Percentiles rank a stretch among this genome's conserved stretches.
Evolutionary conservation across 2,113 vertebrate species (phyloP).

Genomic region (Peromyscus polionotus): DNA sequence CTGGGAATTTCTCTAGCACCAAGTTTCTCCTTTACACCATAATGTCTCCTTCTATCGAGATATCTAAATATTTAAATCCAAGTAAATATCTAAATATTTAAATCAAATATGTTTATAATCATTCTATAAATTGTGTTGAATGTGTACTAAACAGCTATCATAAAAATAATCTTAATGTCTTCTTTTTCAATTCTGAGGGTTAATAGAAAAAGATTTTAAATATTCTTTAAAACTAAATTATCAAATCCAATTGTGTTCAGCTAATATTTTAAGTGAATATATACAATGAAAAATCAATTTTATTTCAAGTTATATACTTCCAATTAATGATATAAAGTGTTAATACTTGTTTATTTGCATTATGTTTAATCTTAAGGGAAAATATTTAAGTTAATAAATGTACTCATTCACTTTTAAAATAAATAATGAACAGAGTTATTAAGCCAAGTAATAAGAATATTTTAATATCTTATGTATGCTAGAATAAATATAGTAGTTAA

Average conservation of each 20-base stretch:
- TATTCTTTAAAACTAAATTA: neutral
- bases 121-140: too few relatives aligned
- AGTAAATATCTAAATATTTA: too few relatives aligned
- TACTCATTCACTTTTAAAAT: conserved; percentile 30
- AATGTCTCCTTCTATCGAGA: too few relatives aligned
- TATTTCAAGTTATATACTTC: neutral
- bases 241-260: neutral
- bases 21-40: too few relatives aligned
- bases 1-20: too few relatives aligned
- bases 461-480: neutral
- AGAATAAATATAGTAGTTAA: neutral
- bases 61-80: too few relatives aligned
- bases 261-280: neutral
- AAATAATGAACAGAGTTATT: conserved; percentile 5
- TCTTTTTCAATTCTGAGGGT: conserved; percentile 9
- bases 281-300: conserved; percentile 17
- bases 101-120: too few relatives aligned
- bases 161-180: neutral
- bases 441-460: neutral
- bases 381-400: conserved; percentile 34
- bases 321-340: neutral
- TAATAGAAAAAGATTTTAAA: conserved; percentile 47
- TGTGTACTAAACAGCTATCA: neutral
- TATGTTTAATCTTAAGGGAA: conserved; percentile 51
- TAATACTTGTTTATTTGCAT: neutral